Base-by-base conservation (phyloP, 2,888 invertebrate genomes). In the Xylota sylvarum region DNA sequence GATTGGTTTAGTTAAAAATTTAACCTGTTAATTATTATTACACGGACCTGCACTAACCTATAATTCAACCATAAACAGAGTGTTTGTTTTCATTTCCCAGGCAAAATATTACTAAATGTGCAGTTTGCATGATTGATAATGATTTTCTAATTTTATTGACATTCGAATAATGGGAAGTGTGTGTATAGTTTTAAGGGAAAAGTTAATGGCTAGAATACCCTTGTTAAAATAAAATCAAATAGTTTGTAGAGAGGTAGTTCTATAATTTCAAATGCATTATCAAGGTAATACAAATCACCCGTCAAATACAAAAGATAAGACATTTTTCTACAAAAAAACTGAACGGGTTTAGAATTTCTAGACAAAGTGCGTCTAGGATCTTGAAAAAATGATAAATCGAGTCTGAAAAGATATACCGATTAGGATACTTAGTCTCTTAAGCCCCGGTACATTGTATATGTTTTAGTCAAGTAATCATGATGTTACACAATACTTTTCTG, bases 51-150 rank as follows among this genome's bases (percentile, higher is more conserved):
- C 23, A 73, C 60, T 48, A 50, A 17, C n/a, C 64, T 35, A 58
- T 37, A 77, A 58, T 80, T 77, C 58, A 58, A 17, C 37, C 17
- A 62, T 65, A 67, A 62, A 62, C 46, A 12, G 46, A 40, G 4
- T 70, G 58, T 56, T 43, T 80, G 43, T 52, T 70, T 14, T 23
- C 19, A 43, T 74, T 67, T n/a, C 10, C 17, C 60, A 60, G 35
- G 9, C 17, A 52, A 81, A 67, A 52, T 56, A 35, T 32, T 30
- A 65, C 65, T 65, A 77, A 85, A 85, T 85, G 81, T 81, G 76
- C 72, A 76, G 76, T 76, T 85, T 85, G 81, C 85, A 85, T 85
- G 85, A 81, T 85, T 81, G 76, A 72, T 85, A 85, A 81, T 77
- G 58, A 40, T 46, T 67, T 85, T 85, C 80, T 85, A 81, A 80